Conservation (phyloP, 2,113 vertebrate genomes). For the Engystomops pustulosus region DNA sequence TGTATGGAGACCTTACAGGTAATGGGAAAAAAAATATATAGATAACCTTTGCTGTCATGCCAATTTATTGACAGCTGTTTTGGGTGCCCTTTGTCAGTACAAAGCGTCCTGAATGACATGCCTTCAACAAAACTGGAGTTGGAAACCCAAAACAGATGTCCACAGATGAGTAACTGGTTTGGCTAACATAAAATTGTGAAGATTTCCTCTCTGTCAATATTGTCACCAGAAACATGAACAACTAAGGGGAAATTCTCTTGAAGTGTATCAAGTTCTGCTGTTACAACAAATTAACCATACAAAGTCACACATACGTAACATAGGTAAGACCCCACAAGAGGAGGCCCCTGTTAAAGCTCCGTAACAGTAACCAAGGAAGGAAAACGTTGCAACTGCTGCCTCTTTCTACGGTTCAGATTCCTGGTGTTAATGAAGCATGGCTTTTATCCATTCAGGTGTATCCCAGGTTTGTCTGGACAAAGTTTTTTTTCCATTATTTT, state of each 20-base stretch:
- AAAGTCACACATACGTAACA: neutral
- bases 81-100: no score
- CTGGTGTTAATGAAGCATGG: slow-evolving; percentile 37
- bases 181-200: no score
- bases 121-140: neutral
- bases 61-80: no score
- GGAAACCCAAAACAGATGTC: no score
- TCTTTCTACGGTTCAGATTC: slow-evolving; percentile 29
- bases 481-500: slow-evolving; percentile 35
- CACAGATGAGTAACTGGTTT: no score
- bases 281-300: neutral
- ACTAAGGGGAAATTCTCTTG: neutral
- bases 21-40: no score
- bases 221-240: neutral
- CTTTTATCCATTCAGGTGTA: slow-evolving; percentile 47
- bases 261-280: neutral
- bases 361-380: neutral
- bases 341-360: neutral
- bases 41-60: no score
- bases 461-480: neutral
- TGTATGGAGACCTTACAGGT: no score
- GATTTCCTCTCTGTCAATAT: neutral
- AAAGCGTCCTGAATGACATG: no score
- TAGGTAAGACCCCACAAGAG: slow-evolving; percentile 11
- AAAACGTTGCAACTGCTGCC: neutral